Percentiles rank a stretch among this genome's conserved stretches.
Conservation (phyloP, 2,888 invertebrate genomes). For the Eristalis tenax region DNA sequence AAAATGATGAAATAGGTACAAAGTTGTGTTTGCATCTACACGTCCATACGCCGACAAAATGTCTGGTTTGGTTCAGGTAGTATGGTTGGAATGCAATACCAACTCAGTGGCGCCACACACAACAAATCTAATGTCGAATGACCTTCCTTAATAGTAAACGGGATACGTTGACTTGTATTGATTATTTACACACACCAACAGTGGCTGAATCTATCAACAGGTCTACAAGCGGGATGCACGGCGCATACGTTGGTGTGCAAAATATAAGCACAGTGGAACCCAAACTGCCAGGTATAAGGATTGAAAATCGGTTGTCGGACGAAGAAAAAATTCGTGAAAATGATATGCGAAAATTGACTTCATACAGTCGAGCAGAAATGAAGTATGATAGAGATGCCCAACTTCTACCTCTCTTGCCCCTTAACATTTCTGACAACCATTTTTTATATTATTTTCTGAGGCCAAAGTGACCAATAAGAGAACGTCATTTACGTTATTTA, state of each 20-base stretch:
- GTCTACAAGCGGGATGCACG: neutral
- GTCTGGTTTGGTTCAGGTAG: neutral
- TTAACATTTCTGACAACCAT: no score
- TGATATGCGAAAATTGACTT: no score
- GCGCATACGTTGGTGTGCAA: neutral
- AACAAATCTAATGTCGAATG: neutral
- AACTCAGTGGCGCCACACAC: neutral
- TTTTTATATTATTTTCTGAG: no score
- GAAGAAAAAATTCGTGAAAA: no score
- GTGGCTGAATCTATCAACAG: neutral
- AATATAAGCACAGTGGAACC: neutral
- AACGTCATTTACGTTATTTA: no score
- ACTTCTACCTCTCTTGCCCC: no score
- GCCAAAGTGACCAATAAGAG: no score
- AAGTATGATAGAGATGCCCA: no score
- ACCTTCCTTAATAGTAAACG: neutral
- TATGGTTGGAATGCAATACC: neutral
- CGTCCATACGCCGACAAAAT: neutral
- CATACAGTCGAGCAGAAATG: no score
- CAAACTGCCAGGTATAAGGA: neutral
- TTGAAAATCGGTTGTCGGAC: no score
- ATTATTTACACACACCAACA: neutral
- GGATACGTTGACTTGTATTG: neutral
- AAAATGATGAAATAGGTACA: neutral
- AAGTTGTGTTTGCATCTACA: neutral